phyloP scores from a whole-genome alignment of 2,113 vertebrate genomes.

The Elaphurus davidianus region DNA sequence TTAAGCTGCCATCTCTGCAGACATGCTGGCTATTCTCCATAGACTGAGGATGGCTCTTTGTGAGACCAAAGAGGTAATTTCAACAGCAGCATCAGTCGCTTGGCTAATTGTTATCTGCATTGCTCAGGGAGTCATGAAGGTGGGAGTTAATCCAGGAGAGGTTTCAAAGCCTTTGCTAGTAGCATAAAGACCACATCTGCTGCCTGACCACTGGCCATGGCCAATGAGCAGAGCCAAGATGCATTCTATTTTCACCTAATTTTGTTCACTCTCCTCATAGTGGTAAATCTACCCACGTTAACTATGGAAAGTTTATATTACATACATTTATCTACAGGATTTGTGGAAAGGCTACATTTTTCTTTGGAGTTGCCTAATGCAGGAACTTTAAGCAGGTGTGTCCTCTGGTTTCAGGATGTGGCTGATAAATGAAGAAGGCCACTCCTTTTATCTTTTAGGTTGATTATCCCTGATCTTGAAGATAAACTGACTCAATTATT shows the following conservation, averaged over 20 bases:
- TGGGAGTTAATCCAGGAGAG: conserved; percentile 58
- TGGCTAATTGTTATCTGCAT: conserved; percentile 50
- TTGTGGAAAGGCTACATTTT: neutral
- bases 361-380: neutral
- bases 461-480: conserved; percentile 64
- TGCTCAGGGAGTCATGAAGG: conserved; percentile 48
- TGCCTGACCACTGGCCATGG: conserved; percentile 45
- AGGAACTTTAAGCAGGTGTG: neutral
- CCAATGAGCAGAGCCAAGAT: conserved; percentile 31
- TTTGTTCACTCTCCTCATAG: neutral
- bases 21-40: conserved; percentile 37
- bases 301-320: neutral
- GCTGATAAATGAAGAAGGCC: conserved; percentile 40
- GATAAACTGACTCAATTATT: conserved; percentile 65
- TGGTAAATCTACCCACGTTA: neutral
- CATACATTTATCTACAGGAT: neutral
- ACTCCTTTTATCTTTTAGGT: conserved; percentile 50
- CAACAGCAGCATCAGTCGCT: conserved; percentile 24
- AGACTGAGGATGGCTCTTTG: conserved; percentile 21
- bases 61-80: conserved; percentile 46
- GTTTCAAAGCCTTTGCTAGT: conserved; percentile 61
- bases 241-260: conserved; percentile 18
- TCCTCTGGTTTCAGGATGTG: neutral
- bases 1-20: conserved; percentile 32
- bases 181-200: conserved; percentile 68